Evolutionary conservation across 2,888 invertebrate species (phyloP).

Genomic region (Carpatolechia fugitivella): DNA sequence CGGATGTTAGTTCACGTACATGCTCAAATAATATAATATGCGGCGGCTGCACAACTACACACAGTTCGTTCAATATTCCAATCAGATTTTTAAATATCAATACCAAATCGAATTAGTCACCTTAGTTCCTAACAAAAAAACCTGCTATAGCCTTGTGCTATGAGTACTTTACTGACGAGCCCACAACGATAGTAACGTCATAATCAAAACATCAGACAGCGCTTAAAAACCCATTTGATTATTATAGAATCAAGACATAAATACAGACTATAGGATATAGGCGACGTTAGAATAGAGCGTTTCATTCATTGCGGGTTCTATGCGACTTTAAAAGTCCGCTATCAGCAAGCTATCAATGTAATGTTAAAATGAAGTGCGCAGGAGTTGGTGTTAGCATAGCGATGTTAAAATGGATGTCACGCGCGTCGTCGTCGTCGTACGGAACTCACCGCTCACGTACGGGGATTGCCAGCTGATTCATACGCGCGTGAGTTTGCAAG

Average conservation of each 20-base stretch:
- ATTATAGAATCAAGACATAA: background rate
- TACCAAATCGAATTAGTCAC: background rate
- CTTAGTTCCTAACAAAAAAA: background rate
- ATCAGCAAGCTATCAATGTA: background rate
- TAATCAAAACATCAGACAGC: background rate
- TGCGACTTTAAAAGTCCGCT: background rate
- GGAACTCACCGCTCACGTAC: conserved; percentile 50
- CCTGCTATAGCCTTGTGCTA: background rate
- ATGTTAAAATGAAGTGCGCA: background rate
- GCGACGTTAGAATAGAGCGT: no score
- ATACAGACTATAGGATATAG: background rate
- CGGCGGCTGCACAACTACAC: background rate
- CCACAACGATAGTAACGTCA: background rate
- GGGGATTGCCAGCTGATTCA: conserved; percentile 73
- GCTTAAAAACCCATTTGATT: background rate
- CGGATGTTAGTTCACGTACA: no score
- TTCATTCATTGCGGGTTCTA: background rate
- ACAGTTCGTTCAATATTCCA: background rate
- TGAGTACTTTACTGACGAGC: background rate
- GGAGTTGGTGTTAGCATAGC: background rate
- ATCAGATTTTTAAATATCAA: background rate
- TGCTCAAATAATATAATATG: no score
- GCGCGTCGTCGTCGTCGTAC: conserved; percentile 54
- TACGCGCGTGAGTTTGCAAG: conserved; percentile 22
- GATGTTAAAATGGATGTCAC: conserved; percentile 55